Evolutionary conservation across 2,113 vertebrate species (phyloP), one percentile per base, ranked within the genome.

Genomic region (Albula goreensis): DNA sequence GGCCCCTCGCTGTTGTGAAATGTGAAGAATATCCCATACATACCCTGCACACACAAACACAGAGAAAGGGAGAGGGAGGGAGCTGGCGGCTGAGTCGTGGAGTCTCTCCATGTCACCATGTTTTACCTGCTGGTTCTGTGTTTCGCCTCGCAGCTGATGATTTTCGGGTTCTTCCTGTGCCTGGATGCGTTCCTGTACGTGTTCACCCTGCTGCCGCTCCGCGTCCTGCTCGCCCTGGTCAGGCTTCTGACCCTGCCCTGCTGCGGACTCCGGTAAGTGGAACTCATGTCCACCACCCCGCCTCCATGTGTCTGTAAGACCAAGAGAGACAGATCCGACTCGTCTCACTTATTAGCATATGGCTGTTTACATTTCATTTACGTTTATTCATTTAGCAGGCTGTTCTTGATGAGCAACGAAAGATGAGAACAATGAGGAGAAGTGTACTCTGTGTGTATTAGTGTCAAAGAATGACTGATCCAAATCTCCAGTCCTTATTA

Each of bases 181-280:
- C 95, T 97, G 93, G 98, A 99, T 78, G 98, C 98, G 31, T 99
- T 99, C 94, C 96, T 99, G 50, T 99, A 99, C 77, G 95, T 99
- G 89, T 98, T 99, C 94, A 99, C 98, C 5, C 94, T 99, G 83
- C 97, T 99, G 86, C 98, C 98, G 63, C 90, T 99, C 85, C 92
- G 98, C 92, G 97, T 99, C 81, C 93, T 98, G 89, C 96, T 99
- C 94, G 97, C 97, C 1, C 87, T 98, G 49, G 95, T 97, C 89
- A 94, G 96, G 84, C 95, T 99, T 90, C 90, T 98, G 93, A 98
- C 97, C 41, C 93, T 98, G 90, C 98, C 98, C 53, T 99, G 97
- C 94, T 98, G 96, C 89, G 96, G 97, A 88, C 95, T 98, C 91
- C 95, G 97, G 98, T 99, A 94, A 95, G 96, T 92, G 50, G 70